These are phyloP conservation scores for Isotomurus palustris DNA, from an alignment of 2,888 invertebrate genomes.

Conservation along the genomic window DNA sequence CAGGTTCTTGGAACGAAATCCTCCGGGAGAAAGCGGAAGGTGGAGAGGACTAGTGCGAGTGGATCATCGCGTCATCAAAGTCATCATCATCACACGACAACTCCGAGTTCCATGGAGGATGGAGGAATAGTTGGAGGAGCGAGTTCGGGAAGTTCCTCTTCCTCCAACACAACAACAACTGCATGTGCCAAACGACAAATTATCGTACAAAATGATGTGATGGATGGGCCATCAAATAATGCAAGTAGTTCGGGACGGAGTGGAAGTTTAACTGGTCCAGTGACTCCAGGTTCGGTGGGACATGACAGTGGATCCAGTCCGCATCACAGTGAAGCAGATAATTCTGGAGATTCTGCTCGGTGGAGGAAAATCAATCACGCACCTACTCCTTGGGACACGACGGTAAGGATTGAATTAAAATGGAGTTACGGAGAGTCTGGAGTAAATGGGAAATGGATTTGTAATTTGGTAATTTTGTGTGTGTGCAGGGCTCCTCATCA, in stretches of 20 bases:
- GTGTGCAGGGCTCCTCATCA: slow-evolving; percentile 53
- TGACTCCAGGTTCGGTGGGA: slow-evolving; percentile 39
- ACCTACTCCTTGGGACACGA: slow-evolving; percentile 42
- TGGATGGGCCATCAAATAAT: slow-evolving; percentile 35
- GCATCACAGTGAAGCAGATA: slow-evolving; percentile 43
- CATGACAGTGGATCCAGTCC: slow-evolving; percentile 44
- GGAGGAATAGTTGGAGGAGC: slow-evolving; percentile 4
- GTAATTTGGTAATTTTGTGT: neutral
- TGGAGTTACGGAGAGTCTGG: too few relatives aligned
- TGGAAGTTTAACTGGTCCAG: slow-evolving; percentile 18
- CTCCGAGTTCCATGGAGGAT: slow-evolving; percentile 17
- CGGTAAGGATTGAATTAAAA: slow-evolving; percentile 39
- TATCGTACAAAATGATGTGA: slow-evolving; percentile 46
- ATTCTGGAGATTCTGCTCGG: slow-evolving; percentile 38
- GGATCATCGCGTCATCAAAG: slow-evolving; percentile 23
- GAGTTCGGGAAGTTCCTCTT: slow-evolving; percentile 9
- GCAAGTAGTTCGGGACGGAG: slow-evolving; percentile 27
- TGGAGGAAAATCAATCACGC: slow-evolving; percentile 44
- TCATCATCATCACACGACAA: slow-evolving; percentile 24
- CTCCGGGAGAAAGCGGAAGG: slow-evolving; percentile 49
- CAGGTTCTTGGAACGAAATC: slow-evolving; percentile 44
- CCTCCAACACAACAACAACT: slow-evolving; percentile 21
- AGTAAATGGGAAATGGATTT: neutral
- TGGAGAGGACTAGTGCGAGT: slow-evolving; percentile 23
- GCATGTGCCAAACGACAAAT: slow-evolving; percentile 45